Percentiles rank a stretch among this genome's conserved stretches.
Evolutionary conservation across 2,797 vertebrate species (phyloP).

Genomic region (Crocodylus rhombifer): DNA sequence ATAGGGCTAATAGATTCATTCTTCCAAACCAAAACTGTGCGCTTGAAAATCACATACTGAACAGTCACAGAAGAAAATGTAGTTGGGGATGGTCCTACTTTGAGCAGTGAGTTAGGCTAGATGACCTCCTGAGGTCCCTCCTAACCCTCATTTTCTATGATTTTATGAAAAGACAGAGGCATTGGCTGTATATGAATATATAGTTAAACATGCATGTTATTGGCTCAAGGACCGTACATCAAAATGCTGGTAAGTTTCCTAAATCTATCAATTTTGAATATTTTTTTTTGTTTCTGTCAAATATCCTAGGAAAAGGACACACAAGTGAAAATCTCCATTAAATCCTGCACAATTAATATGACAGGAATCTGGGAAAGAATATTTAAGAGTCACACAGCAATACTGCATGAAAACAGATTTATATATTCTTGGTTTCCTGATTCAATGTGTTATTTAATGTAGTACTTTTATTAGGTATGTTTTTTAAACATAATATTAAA

Average conservation of each 20-base stretch:
- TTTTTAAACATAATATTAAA: background rate
- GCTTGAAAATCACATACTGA: too few species aligned
- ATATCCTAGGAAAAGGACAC: background rate
- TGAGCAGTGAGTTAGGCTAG: too few species aligned
- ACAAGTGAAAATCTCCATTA: background rate
- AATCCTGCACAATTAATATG: background rate
- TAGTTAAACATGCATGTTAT: background rate
- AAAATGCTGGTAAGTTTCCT: background rate
- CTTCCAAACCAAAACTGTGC: too few species aligned
- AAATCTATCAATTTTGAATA: background rate
- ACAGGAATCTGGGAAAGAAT: background rate
- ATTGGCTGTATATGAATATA: background rate
- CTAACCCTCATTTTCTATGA: too few species aligned
- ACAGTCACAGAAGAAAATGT: too few species aligned
- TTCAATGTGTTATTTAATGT: background rate
- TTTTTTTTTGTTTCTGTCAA: background rate
- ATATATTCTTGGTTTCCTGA: background rate
- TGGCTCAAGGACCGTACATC: background rate
- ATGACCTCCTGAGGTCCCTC: too few species aligned
- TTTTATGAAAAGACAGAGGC: too few species aligned
- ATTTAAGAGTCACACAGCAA: background rate
- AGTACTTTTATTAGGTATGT: background rate
- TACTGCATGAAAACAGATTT: background rate
- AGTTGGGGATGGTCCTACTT: too few species aligned
- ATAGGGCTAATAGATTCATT: too few species aligned